Evolutionary conservation across 2,888 invertebrate genomes (phyloP), one percentile per base, ranked within the genome.

Genomic region (Bombylius major): DNA sequence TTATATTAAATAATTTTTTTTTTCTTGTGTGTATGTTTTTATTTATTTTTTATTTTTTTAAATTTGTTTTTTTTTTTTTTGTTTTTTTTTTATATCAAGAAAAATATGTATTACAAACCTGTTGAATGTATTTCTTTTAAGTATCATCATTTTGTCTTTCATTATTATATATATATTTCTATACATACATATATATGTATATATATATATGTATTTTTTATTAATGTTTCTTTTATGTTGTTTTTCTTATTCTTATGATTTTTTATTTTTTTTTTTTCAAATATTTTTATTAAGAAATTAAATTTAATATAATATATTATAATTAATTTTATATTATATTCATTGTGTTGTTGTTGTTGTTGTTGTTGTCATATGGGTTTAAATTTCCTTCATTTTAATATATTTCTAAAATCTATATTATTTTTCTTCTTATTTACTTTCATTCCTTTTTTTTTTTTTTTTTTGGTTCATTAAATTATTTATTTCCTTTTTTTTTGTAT

Each of bases 21-120:
- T 46, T 46, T 46, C n/a, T 13, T 13, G 6, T 14, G 13, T 46
- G 6, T 46, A 7, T 46, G 6, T 13, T 12, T 46, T 7, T 46
- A 13, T 46, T 14, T 12, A 46, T 46, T 13, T 4, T 46, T 46
- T 13, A n/a, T 46, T 46, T 46, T 46, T 46, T 46, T 46, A 46
- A 46, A 12, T 47, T 53, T 53, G 47, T 53, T 53, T 45, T 33
- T 52, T 46, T 14, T 13, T 13, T 14, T 34, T 53, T 52, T 14
- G 13, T 34, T 52, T 47, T n/a, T 48, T 53, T 33, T 53, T 42
- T 47, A 23, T 47, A 36, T 53, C 53, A 32, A 53, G 48, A 53
- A 53, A 53, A 53, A 53, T 53, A 53, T 53, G 53, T 48, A 47
- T 53, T 53, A 53, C 53, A 53, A 53, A 53, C 48, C 32, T 48